Percentiles rank a stretch among this genome's conserved stretches.
Conservation (phyloP, 1,140 invertebrate species). For the Acyrthosiphon pisum region DNA sequence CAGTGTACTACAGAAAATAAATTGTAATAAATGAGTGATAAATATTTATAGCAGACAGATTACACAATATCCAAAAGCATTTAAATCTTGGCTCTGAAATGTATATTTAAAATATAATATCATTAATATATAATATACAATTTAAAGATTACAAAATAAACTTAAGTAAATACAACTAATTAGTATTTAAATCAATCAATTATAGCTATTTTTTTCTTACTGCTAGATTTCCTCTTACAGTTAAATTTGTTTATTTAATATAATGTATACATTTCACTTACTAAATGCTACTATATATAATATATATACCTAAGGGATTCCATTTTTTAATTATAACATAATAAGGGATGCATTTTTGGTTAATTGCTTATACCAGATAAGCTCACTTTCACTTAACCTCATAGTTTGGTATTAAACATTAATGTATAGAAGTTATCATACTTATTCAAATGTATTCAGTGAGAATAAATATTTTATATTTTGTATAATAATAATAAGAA, state of each 20-base stretch:
- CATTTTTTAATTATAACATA: neutral
- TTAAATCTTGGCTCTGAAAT: neutral
- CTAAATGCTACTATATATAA: neutral
- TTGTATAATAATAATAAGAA: neutral
- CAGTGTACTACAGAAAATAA: no score
- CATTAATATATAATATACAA: no score
- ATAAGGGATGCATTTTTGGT: neutral
- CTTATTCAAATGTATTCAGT: neutral
- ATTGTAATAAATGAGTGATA: no score
- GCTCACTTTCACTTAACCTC: neutral
- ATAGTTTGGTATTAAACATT: neutral
- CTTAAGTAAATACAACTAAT: no score
- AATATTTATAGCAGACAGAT: no score
- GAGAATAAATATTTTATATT: neutral
- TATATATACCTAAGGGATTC: neutral
- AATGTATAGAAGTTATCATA: neutral
- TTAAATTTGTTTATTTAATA: neutral
- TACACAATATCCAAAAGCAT: neutral
- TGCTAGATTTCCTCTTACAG: neutral
- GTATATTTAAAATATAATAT: neutral
- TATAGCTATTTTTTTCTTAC: neutral
- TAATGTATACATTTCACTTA: neutral
- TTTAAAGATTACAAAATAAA: neutral
- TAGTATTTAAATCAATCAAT: no score
- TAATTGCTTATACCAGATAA: neutral